Conservation (phyloP, 1,140 invertebrate species). For the Mesaphorura yosii region DNA sequence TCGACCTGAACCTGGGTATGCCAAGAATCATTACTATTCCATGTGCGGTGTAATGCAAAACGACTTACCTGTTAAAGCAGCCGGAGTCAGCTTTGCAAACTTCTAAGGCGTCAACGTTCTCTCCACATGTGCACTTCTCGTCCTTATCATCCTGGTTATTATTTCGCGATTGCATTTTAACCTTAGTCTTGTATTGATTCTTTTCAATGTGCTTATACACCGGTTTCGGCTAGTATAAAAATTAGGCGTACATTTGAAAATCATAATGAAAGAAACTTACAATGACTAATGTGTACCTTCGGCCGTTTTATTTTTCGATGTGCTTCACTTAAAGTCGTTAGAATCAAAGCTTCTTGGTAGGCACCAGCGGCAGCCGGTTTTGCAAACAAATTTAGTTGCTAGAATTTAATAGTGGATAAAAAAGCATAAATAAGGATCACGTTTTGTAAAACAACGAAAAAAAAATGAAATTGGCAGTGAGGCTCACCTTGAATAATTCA, state of each 20-base stretch:
- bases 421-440: no score
- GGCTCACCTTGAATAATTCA: neutral
- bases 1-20: no score
- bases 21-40: no score
- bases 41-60: no score
- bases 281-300: conserved; percentile 9
- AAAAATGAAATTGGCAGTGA: neutral
- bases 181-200: conserved; percentile 15
- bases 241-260: neutral
- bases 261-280: neutral
- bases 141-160: neutral
- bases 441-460: conserved; percentile 1
- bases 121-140: conserved; percentile 8
- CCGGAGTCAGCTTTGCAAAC: conserved; percentile 12
- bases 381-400: conserved; percentile 15
- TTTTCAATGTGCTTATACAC: conserved; percentile 22
- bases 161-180: neutral
- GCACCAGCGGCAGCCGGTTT: conserved; percentile 5
- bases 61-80: conserved; percentile 21
- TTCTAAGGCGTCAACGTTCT: neutral
- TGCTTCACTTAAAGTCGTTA: conserved; percentile 4
- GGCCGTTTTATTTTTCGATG: conserved; percentile 5
- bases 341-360: conserved; percentile 20
- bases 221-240: conserved; percentile 16
- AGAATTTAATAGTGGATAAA: no score